Percentiles rank a stretch among this genome's conserved stretches.
Evolutionary conservation across 1,140 invertebrate species (phyloP).

Genomic region (Mya arenaria): DNA sequence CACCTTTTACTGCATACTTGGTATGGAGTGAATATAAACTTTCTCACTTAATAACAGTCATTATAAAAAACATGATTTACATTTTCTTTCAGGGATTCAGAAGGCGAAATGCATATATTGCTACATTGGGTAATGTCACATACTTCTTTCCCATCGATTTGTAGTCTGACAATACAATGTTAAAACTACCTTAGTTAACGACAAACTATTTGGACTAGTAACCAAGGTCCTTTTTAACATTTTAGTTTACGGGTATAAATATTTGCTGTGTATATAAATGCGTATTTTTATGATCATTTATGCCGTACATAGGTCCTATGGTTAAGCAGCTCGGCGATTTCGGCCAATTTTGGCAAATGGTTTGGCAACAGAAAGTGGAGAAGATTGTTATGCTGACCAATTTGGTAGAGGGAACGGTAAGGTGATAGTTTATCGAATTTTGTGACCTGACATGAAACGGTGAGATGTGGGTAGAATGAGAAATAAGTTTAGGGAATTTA

Average conservation of each 20-base stretch:
- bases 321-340: constrained; percentile 15
- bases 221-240: not conserved
- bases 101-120: constrained; percentile 96
- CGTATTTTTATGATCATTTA: not conserved
- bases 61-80: no score
- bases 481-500: no score
- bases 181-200: not conserved
- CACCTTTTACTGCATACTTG: no score
- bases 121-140: constrained; percentile 85
- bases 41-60: no score
- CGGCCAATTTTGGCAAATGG: constrained; percentile 95
- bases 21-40: no score
- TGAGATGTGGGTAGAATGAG: no score
- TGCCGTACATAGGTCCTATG: constrained; percentile 5
- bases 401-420: constrained; percentile 56
- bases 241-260: not conserved
- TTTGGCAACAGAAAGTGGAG: constrained; percentile 95
- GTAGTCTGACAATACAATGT: no score
- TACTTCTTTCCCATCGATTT: not conserved
- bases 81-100: constrained; percentile 91
- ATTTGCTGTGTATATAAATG: not conserved
- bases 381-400: constrained; percentile 96
- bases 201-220: not conserved
- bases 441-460: no score
- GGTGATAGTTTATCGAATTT: no score